Base-by-base conservation (phyloP, 2,113 vertebrate genomes). In the Antennarius striatus region DNA sequence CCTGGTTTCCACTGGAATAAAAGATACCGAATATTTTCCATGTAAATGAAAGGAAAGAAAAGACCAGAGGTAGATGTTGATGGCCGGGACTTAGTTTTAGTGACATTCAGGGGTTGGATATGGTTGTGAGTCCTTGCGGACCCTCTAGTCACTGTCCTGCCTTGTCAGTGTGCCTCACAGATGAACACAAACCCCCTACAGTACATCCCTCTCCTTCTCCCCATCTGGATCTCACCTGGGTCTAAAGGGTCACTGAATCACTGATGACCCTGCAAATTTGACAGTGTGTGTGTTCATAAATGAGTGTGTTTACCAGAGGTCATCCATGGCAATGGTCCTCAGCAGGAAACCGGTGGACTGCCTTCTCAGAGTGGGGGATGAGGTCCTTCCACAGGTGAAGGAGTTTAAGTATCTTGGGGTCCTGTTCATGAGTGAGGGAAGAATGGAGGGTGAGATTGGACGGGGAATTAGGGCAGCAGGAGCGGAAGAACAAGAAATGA, bases 61-160 rank as follows among this genome's bases (percentile, higher is more conserved):
- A 56, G 28, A 53, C 11, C 12, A 40, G 51, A 80, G 80, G 55
- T 77, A 82, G 75, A 81, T 84, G 56, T 55, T n/a, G 10, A 75
- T 62, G 72, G 50, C 68, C 39, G 68, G 59, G 71, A 57, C 1
- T 48, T 15, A 3, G 36, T 83, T 72, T 77, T 29, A 57, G 39
- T 48, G 29, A 79, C 60, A 63, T 36, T 63, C 7, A 13, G 50
- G 68, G 76, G 83, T 71, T 65, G 54, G 54, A 36, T 36, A 7
- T 36, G 2, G 32, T 36, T 36, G 5, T 36, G 47, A 69, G 60
- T 57, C 59, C 59, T 58, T 28, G 4, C 42, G 55, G 55, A 74
- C 54, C 47, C 69, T 63, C 74, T 63, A 63, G 77, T 57, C 57
- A 60, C 43, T 53, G 49, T 71, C 66, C 36, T 30, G 46, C 17